Evolutionary conservation across 2,888 invertebrate species (phyloP).

Genomic region (Agriotes lineatus): DNA sequence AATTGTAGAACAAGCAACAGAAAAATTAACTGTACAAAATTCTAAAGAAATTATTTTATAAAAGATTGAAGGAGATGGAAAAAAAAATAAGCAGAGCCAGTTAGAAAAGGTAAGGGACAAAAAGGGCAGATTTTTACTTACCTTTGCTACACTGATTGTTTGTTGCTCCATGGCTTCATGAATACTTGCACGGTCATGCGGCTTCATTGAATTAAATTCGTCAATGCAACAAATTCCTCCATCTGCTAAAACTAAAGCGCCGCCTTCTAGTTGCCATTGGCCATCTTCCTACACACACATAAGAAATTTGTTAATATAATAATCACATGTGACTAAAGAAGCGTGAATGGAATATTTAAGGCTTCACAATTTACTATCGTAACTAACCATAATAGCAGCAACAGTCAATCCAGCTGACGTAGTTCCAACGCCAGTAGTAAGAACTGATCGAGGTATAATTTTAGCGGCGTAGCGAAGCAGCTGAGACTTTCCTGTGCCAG

Average conservation of each 20-base stretch:
- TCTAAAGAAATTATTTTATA: too few species aligned
- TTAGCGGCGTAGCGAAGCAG: constrained; percentile 79
- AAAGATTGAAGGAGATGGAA: too few species aligned
- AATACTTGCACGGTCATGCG: constrained; percentile 85
- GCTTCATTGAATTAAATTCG: constrained; percentile 87
- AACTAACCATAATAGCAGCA: constrained; percentile 81
- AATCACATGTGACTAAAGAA: neutral
- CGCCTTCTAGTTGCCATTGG: constrained; percentile 92
- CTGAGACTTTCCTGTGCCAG: constrained; percentile 92
- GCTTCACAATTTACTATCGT: too few species aligned
- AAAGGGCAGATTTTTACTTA: constrained; percentile 57
- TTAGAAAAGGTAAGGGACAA: too few species aligned
- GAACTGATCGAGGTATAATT: constrained; percentile 79
- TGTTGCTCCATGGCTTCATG: constrained; percentile 97
- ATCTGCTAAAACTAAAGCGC: constrained; percentile 88
- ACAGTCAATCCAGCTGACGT: constrained; percentile 92
- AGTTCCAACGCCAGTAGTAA: constrained; percentile 89
- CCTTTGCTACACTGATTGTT: constrained; percentile 92
- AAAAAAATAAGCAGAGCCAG: too few species aligned
- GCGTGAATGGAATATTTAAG: too few species aligned
- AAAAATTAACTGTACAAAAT: too few species aligned
- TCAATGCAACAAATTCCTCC: constrained; percentile 94
- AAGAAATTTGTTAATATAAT: neutral
- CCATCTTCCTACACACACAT: constrained; percentile 78
- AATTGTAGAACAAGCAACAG: too few species aligned